Conservation (phyloP, 2,797 vertebrate species). For the Sebastes nivosus region DNA sequence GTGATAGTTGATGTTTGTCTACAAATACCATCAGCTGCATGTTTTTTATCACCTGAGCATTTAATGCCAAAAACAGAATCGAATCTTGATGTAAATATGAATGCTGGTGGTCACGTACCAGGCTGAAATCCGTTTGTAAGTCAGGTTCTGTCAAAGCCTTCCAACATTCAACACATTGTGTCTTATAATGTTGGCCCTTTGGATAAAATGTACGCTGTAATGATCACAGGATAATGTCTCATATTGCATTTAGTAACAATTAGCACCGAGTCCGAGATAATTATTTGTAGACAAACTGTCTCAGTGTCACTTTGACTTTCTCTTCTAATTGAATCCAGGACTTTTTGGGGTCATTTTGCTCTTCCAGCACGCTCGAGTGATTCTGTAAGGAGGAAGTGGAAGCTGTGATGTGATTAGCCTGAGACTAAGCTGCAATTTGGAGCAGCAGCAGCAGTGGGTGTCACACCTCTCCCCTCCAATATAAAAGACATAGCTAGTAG, state of each 20-base stretch:
- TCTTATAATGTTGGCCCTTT: constrained; percentile 41
- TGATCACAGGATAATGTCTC: constrained; percentile 68
- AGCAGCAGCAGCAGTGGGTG: constrained; percentile 43
- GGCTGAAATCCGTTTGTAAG: constrained; percentile 14
- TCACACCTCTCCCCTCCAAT: constrained; percentile 36
- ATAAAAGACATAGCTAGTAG: constrained; percentile 48
- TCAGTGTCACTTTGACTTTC: neutral
- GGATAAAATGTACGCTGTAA: constrained; percentile 23
- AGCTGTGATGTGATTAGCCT: constrained; percentile 68
- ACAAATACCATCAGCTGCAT: constrained; percentile 53
- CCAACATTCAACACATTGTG: constrained; percentile 22
- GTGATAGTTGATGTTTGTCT: constrained; percentile 34
- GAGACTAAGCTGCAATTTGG: constrained; percentile 58
- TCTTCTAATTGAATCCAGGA: constrained; percentile 7
- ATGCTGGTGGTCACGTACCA: constrained; percentile 55
- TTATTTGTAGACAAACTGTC: constrained; percentile 52
- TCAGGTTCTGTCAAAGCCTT: constrained; percentile 30
- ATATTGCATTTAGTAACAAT: constrained; percentile 65
- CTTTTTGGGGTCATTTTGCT: constrained; percentile 6
- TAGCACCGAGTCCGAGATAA: constrained; percentile 64
- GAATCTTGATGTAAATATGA: constrained; percentile 12
- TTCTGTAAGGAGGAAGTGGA: constrained; percentile 45
- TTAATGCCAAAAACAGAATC: constrained; percentile 29
- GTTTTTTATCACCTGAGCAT: constrained; percentile 68
- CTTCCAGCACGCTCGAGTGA: constrained; percentile 12